These are phyloP conservation scores for Rhea americana DNA, from an alignment of 2,113 vertebrate genomes.

Conservation along the genomic window DNA sequence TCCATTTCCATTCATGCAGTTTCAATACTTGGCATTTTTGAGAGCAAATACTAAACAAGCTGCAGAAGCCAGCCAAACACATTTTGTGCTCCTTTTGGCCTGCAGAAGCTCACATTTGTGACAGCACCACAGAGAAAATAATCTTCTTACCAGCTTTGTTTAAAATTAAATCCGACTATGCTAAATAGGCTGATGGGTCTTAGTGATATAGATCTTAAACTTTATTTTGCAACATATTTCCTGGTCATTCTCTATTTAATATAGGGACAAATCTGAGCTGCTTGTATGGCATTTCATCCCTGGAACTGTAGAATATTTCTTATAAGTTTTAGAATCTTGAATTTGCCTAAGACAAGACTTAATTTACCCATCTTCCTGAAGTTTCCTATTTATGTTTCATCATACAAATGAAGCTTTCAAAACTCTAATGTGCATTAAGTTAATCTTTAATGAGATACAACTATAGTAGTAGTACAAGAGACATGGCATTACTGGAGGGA, in stretches of 20 bases:
- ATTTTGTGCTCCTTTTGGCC: neutral
- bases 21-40: neutral
- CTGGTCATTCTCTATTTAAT: neutral
- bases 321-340: neutral
- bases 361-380: neutral
- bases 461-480: too few relatives aligned
- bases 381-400: neutral
- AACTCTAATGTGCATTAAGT: neutral
- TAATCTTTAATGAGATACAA: neutral
- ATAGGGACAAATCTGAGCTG: neutral
- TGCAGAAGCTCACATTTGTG: neutral
- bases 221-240: neutral
- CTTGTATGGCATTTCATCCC: neutral
- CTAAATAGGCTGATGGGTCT: neutral
- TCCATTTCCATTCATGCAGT: fast-evolving
- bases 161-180: neutral
- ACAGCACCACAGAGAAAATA: neutral
- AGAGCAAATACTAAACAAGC: neutral
- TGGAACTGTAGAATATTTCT: neutral
- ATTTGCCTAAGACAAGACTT: neutral
- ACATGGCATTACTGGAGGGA: too few relatives aligned
- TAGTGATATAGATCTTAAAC: neutral
- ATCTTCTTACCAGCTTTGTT: neutral
- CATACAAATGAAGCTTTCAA: neutral
- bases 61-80: neutral